Percentiles rank a stretch among this genome's conserved stretches.
Conservation (phyloP, 2,113 vertebrate species). For the Sterrhoptilus dennistouni region DNA sequence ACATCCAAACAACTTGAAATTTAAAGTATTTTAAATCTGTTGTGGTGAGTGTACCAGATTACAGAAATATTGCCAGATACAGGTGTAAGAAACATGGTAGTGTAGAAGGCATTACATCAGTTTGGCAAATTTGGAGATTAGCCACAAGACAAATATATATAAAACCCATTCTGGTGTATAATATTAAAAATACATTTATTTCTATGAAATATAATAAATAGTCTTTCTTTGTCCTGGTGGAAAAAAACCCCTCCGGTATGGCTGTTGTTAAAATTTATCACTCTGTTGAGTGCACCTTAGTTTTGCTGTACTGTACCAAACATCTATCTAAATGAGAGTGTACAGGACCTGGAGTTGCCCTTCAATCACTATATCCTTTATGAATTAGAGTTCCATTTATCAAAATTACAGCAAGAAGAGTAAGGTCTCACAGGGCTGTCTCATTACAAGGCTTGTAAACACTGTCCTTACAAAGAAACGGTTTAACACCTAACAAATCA, state of each 20-base stretch:
- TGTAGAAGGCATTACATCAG: not conserved
- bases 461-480: constrained; percentile 81
- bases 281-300: constrained; percentile 48
- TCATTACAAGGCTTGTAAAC: constrained; percentile 84
- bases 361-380: constrained; percentile 81
- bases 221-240: not conserved
- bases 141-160: constrained; percentile 17
- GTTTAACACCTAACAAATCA: constrained; percentile 85
- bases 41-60: not conserved
- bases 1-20: not conserved
- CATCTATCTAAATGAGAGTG: constrained; percentile 84
- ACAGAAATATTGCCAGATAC: not conserved
- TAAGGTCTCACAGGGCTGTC: constrained; percentile 77
- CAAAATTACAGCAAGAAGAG: constrained; percentile 83
- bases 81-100: not conserved
- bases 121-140: constrained; percentile 17
- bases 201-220: constrained; percentile 26
- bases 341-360: constrained; percentile 71
- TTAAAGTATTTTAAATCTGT: not conserved
- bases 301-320: constrained; percentile 66
- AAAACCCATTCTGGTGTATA: constrained; percentile 9
- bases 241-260: not conserved
- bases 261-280: constrained; percentile 60
- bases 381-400: constrained; percentile 86
- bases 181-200: constrained; percentile 39